Evolutionary conservation across 2,797 vertebrate genomes (phyloP).

Genomic region (Hafferia zeledoni): DNA sequence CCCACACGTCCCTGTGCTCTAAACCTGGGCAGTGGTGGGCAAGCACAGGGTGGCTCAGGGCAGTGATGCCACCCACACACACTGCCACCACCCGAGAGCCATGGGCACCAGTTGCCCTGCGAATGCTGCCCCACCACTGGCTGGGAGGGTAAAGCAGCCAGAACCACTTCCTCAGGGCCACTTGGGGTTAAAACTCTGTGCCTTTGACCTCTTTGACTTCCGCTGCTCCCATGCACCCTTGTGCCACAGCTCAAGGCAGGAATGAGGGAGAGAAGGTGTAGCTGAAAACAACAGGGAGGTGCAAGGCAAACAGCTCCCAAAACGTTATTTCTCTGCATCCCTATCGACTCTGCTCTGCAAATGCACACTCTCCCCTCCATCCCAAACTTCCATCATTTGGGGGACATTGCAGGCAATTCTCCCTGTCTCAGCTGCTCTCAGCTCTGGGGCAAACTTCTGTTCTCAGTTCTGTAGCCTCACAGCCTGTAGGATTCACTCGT

Average conservation of each 20-base stretch:
- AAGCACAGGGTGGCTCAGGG: background rate
- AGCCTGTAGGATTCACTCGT: background rate
- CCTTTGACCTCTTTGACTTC: background rate
- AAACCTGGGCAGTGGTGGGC: background rate
- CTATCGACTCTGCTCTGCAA: background rate
- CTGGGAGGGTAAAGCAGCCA: background rate
- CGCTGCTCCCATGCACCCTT: background rate
- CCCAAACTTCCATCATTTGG: background rate
- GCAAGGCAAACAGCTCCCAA: background rate
- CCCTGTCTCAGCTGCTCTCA: background rate
- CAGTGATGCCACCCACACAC: background rate
- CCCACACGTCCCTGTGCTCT: background rate
- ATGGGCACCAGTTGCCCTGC: rapidly evolving
- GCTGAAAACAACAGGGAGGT: background rate
- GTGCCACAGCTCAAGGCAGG: background rate
- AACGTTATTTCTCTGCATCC: background rate
- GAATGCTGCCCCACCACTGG: rapidly evolving
- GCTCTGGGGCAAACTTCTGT: background rate
- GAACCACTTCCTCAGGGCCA: background rate
- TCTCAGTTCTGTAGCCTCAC: background rate
- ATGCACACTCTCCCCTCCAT: background rate
- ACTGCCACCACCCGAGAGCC: rapidly evolving
- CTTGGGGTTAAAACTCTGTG: background rate
- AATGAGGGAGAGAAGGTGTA: background rate
- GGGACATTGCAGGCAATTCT: background rate